Base-by-base conservation (phyloP, 2,888 invertebrate species). In the Machimus atricapillus region DNA sequence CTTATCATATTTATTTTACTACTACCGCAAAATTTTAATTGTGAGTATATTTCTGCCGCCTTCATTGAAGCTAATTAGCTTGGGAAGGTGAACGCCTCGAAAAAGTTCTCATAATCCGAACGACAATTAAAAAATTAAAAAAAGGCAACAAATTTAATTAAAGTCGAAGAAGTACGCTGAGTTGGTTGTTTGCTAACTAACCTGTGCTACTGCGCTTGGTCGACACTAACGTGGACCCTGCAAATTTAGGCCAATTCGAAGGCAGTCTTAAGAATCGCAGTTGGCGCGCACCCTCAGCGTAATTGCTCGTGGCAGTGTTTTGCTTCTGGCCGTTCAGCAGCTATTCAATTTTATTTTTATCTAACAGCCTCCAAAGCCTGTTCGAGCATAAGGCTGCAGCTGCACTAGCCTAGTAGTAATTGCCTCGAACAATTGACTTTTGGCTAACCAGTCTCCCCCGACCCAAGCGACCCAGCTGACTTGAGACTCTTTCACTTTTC, bases 401-500 rank as follows among this genome's bases (percentile, higher is more conserved):
- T 79, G 79, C 79, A 46, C 79, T 19, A n/a, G 37, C 27, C 23
- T 52, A 27, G 16, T 31, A 6, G 31, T 79, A 79, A 78, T 78
- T 78, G 78, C 34, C 14, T 14, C 52, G 27, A 52, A 79, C 79
- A 79, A 79, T 79, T 52, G 52, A 16, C 4, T 79, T 79, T 79
- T 52, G 27, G 78, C 9, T 12, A 52, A 52, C 52, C 31, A 56
- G 27, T 79, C 79, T 23, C 23, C 43, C 78, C 43, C 37, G 43
- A 78, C 66, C 66, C 23, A 27, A 46, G 12, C 31, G 31, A 34
- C n/a, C 31, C 31, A 27, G 27, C 16, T 79, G n/a, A 19, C 27
- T 79, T 27, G 8, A 56, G 7, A n/a, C 52, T 79, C 79, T 79
- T 52, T 79, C 79, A 79, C 79, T 79, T 79, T 79, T 79, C 27